Percentiles rank a stretch among this genome's conserved stretches.
These are phyloP conservation scores for Erythrolamprus reginae DNA, from an alignment of 2,113 vertebrate species.

Conservation along the genomic window DNA sequence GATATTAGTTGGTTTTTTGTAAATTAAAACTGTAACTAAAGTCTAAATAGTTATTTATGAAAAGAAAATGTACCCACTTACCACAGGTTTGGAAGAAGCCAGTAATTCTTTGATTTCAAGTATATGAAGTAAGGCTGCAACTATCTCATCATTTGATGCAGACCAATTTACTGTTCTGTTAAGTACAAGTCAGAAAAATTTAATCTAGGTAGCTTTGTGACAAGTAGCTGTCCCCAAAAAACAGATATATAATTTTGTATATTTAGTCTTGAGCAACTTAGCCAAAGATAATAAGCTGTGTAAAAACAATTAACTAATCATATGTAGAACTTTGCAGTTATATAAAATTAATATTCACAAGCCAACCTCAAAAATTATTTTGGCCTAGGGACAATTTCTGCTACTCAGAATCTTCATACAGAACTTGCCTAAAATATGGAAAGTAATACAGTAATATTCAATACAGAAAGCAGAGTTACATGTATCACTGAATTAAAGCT, in stretches of 20 bases:
- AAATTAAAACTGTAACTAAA: background rate
- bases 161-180: slow-evolving; percentile 62
- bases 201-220: background rate
- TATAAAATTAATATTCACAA: background rate
- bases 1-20: background rate
- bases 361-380: background rate
- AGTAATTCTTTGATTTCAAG: slow-evolving; percentile 64
- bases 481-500: background rate
- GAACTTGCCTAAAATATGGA: background rate
- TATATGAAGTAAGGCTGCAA: slow-evolving; percentile 54
- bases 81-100: slow-evolving; percentile 40
- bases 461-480: background rate
- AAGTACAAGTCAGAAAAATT: slow-evolving; percentile 19
- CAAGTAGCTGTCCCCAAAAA: background rate
- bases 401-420: background rate
- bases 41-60: background rate
- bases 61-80: slow-evolving; percentile 39
- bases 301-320: background rate
- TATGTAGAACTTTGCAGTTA: background rate
- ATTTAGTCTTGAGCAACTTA: background rate
- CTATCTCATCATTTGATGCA: slow-evolving; percentile 59
- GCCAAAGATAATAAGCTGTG: background rate
- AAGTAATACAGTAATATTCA: background rate
- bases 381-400: background rate
- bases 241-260: background rate